These are phyloP conservation scores for Holotrichia oblita DNA, from an alignment of 1,140 invertebrate species.

Conservation along the genomic window DNA sequence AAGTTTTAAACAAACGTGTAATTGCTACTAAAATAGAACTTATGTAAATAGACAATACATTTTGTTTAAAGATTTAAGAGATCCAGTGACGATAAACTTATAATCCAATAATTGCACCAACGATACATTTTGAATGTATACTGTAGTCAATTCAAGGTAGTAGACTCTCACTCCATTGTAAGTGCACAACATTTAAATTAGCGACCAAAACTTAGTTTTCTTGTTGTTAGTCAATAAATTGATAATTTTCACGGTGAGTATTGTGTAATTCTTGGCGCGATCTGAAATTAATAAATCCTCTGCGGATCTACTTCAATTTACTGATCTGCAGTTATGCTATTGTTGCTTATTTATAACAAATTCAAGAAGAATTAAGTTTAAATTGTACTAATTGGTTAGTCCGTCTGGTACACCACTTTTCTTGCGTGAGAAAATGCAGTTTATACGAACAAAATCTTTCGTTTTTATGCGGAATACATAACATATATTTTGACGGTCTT, in stretches of 20 bases:
- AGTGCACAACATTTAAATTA: not conserved
- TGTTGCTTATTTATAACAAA: not conserved
- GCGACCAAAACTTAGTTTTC: not conserved
- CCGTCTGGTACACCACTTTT: no score
- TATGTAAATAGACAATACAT: no score
- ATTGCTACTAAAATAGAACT: no score
- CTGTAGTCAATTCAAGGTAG: conserved; percentile 8
- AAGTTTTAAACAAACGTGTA: no score
- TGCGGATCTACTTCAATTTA: no score
- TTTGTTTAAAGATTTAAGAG: no score
- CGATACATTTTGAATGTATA: not conserved
- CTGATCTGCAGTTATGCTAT: no score
- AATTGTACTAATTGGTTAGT: no score
- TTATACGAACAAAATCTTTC: not conserved
- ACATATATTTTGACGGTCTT: no score
- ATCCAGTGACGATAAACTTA: not conserved
- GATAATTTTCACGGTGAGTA: not conserved
- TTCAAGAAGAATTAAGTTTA: no score
- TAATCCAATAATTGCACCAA: no score
- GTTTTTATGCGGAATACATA: not conserved
- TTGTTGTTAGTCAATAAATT: not conserved
- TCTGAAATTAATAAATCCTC: not conserved
- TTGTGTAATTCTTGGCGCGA: not conserved
- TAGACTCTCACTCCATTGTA: not conserved
- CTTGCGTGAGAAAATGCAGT: not conserved